Base-by-base conservation (phyloP, 2,888 invertebrate species). In the Didymodactylos carnosus region DNA sequence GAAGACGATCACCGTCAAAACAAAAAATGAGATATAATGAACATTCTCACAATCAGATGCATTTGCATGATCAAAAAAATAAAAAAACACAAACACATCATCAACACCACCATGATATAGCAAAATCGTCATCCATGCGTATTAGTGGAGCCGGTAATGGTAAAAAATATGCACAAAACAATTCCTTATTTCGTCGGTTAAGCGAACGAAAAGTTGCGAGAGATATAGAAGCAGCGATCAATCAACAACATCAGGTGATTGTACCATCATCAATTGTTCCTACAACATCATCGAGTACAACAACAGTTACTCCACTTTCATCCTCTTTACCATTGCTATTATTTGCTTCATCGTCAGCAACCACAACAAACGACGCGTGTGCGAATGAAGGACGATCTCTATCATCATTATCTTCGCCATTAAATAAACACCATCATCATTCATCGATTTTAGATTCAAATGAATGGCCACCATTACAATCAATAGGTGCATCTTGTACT, bases 1-100 rank as follows among this genome's bases (percentile, higher is more conserved):
- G 90, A n/a, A 89, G 87, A 80, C 86, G 89, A 46, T 43, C 69
- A 35, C 41, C 72, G n/a, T 41, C 39, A 69, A 43, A 69, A 43
- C 43, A 49, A n/a, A 49, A 51, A 71, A 39, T 41, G 29, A 39
- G 72, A 14, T 43, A 53, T 41, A 69, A 72, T n/a, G 19, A 19
- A 62, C 11, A 62, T 6, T n/a, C 14, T 25, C 39, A 69, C n/a
- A 16, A 39, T 19, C 39, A 29, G 25, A 16, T 19, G 25, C 46
- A 72, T 25, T 27, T 43, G 25, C 16, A 35, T n/a, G 19, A 39
- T 39, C 23, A 62, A n/a, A 19, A 62, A 19, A 62, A 35, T 35
- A 62, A 62, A 35, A 62, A 35, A 35, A 62, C n/a, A 35, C 62
- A 35, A 62, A 62, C 62, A 35, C 19, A 4, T n/a, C 29, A 35